These are phyloP conservation scores for Pararge aegeria DNA, from an alignment of 1,140 invertebrate species.

Conservation along the genomic window DNA sequence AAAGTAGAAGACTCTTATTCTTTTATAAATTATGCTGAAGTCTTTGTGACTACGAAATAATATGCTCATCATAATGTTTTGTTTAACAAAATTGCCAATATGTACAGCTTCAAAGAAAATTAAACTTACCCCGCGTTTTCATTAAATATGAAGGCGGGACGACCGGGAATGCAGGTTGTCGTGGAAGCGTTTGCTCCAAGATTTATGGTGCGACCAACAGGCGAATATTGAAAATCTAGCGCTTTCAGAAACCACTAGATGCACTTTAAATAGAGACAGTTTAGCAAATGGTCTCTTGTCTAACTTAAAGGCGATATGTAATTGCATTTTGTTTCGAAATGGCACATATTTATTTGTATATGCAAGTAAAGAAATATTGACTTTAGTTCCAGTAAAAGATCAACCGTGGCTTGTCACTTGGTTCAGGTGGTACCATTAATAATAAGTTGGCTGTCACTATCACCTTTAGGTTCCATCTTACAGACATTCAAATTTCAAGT, in stretches of 20 bases:
- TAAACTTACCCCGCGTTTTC: slow-evolving; percentile 66
- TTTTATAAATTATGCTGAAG: not conserved
- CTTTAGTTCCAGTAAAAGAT: not conserved
- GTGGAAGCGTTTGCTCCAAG: slow-evolving; percentile 60
- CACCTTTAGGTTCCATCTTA: too few relatives aligned
- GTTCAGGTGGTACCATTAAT: too few relatives aligned
- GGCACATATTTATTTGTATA: not conserved
- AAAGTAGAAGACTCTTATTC: too few relatives aligned
- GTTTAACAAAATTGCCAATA: slow-evolving; percentile 27
- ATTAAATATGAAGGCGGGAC: slow-evolving; percentile 70
- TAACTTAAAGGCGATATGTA: slow-evolving; percentile 3
- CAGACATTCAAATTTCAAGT: too few relatives aligned
- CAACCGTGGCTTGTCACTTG: not conserved
- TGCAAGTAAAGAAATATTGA: not conserved
- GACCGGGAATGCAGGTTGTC: slow-evolving; percentile 68
- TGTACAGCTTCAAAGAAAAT: slow-evolving; percentile 48
- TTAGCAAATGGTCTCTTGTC: slow-evolving; percentile 34
- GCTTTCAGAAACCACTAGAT: slow-evolving; percentile 65
- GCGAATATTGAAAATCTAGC: slow-evolving; percentile 75
- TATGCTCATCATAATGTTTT: slow-evolving; percentile 16
- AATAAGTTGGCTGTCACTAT: too few relatives aligned
- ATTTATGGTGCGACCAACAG: slow-evolving; percentile 72
- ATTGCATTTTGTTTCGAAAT: slow-evolving; percentile 3
- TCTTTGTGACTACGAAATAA: not conserved
- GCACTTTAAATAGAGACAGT: slow-evolving; percentile 54